A percentile compares a stretch with the other conserved stretches of the same genome.
These are phyloP conservation scores for Actenoides hombroni DNA, from an alignment of 2,113 vertebrate species.

Conservation along the genomic window DNA sequence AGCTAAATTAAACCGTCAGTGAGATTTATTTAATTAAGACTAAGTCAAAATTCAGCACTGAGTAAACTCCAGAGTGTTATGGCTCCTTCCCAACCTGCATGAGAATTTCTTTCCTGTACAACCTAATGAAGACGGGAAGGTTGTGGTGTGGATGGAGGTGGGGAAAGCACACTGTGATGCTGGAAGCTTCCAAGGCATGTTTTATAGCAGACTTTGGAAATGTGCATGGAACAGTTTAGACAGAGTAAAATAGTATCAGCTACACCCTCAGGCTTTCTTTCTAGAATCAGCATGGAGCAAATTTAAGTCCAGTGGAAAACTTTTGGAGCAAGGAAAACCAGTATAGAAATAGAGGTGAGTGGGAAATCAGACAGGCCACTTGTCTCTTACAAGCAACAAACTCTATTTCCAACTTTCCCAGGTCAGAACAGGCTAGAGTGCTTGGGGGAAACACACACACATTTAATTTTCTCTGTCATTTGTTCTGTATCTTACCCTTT, in stretches of 20 bases:
- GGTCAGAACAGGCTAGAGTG: background rate
- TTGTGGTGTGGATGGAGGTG: background rate
- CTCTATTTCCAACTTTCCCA: background rate
- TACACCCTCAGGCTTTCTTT: background rate
- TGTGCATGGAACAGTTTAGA: rapidly evolving
- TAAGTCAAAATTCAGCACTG: background rate
- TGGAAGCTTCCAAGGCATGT: background rate
- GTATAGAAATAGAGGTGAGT: background rate
- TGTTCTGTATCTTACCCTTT: background rate
- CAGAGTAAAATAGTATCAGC: background rate
- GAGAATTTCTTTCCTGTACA: background rate
- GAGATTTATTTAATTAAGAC: background rate
- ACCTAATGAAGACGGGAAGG: background rate
- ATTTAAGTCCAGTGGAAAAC: background rate
- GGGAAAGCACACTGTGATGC: background rate
- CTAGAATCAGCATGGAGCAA: background rate
- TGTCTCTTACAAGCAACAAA: background rate
- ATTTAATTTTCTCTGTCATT: background rate
- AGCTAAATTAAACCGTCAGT: background rate
- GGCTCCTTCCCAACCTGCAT: background rate
- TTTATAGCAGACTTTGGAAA: background rate
- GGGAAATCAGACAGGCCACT: background rate
- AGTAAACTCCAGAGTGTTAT: background rate
- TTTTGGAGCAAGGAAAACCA: background rate
- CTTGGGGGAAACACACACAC: background rate